Conservation (phyloP, 2,888 invertebrate species). For the Biston stratarius region DNA sequence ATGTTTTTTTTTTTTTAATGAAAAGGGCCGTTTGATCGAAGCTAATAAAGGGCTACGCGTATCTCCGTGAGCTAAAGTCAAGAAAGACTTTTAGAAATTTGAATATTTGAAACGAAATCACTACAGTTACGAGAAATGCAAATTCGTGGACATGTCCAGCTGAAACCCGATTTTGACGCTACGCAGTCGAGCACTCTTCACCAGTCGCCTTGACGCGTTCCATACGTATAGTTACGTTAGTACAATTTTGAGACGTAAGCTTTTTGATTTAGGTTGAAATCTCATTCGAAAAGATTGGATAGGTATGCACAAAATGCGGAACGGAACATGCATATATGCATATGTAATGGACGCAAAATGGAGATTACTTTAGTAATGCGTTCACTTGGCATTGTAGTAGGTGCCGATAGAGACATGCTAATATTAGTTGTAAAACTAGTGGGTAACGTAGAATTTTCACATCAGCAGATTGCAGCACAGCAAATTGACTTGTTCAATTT, state of each 20-base stretch:
- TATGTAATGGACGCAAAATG: slow-evolving; percentile 52
- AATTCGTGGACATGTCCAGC: slow-evolving; percentile 63
- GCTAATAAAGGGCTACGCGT: slow-evolving; percentile 36
- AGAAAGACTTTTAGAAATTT: slow-evolving; percentile 57
- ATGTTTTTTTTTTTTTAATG: slow-evolving; percentile 45
- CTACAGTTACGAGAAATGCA: slow-evolving; percentile 60
- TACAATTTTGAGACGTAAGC: slow-evolving; percentile 35
- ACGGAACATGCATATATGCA: slow-evolving; percentile 49
- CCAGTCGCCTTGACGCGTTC: slow-evolving; percentile 55
- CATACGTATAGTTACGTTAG: slow-evolving; percentile 46
- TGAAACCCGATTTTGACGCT: slow-evolving; percentile 65
- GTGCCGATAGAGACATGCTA: slow-evolving; percentile 36
- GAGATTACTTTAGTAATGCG: slow-evolving; percentile 52
- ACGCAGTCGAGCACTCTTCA: slow-evolving; percentile 61
- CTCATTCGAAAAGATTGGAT: slow-evolving; percentile 35
- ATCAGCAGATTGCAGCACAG: neutral
- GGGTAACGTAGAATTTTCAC: neutral
- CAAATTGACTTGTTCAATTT: neutral
- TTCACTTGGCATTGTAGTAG: slow-evolving; percentile 45
- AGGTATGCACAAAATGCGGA: slow-evolving; percentile 48
- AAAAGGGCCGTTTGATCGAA: slow-evolving; percentile 47
- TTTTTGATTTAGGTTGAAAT: slow-evolving; percentile 45
- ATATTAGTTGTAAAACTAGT: slow-evolving; percentile 14
- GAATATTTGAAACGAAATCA: slow-evolving; percentile 53
- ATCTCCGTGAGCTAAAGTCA: slow-evolving; percentile 52